Base-by-base conservation (phyloP, 2,113 vertebrate species). In the Sebastes fasciatus region DNA sequence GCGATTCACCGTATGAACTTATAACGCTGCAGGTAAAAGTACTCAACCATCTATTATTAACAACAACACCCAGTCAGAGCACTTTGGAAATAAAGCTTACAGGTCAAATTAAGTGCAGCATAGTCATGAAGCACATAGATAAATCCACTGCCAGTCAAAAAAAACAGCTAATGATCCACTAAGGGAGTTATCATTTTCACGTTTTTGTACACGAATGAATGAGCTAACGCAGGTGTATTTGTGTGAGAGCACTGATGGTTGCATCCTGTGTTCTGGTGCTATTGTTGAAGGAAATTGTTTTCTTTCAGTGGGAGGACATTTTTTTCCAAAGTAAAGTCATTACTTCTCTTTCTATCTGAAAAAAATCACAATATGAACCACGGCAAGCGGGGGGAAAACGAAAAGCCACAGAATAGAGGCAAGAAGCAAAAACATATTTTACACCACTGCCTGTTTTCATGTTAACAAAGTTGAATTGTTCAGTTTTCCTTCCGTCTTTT, bases 11-110 rank as follows among this genome's bases (percentile, higher is more conserved):
- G 76, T 12, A 64, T 90, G 88, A 81, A 77, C 83, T 79, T 79
- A 19, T 10, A 60, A 77, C 17, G 58, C 90, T 85, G 62, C 82
- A 16, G 90, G 76, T 67, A 63, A 70, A 83, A 82, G 69, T 55
- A 83, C 73, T 69, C 23, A 52, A 1, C 5, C 83, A 92, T 92
- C 60, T 79, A 93, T 93, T 90, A 94, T 93, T 92, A 77, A 94
- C 40, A 34, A 26, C 66, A 17, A 61, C 13, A 77, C 8, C 75
- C 57, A 45, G 83, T 83, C 67, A 66, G 84, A 85, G 63, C 11
- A 75, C 57, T 89, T 74, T 79, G 58, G 66, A 75, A 62, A 72
- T 65, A 6, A 58, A 8, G 12, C 68, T 76, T 23, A 65, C 66
- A 73, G 57, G 42, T 79, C 63, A 12, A 17, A 86, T 23, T 21